Percentiles rank a stretch among this genome's conserved stretches.
Conservation (phyloP, 2,888 invertebrate genomes). For the Allygus modestus region DNA sequence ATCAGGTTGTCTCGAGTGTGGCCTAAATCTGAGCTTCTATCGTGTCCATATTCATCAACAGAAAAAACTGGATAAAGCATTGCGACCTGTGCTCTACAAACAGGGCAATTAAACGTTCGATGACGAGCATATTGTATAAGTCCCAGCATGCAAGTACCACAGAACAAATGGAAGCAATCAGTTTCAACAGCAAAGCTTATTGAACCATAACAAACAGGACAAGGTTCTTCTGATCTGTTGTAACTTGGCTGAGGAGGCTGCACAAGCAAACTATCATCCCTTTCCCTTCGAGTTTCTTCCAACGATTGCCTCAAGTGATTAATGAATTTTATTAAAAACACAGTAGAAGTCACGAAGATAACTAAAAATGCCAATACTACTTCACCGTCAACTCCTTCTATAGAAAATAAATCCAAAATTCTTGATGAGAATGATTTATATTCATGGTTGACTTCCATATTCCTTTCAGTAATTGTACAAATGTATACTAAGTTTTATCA, state of each 20-base stretch:
- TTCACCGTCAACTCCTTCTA: conserved; percentile 53
- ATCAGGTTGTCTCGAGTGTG: conserved; percentile 45
- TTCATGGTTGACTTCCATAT: neutral
- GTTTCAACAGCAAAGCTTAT: conserved; percentile 55
- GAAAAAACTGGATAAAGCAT: conserved; percentile 48
- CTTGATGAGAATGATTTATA: neutral
- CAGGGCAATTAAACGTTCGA: conserved; percentile 38
- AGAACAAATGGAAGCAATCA: conserved; percentile 56
- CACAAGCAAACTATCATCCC: conserved; percentile 16
- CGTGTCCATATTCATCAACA: conserved; percentile 26
- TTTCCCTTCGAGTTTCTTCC: conserved; percentile 25
- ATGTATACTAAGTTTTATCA: too few relatives aligned
- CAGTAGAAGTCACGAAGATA: neutral
- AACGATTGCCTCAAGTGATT: neutral
- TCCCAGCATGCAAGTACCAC: conserved; percentile 47
- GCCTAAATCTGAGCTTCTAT: conserved; percentile 6
- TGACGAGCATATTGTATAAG: conserved; percentile 53
- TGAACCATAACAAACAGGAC: conserved; percentile 33
- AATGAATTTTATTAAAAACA: neutral
- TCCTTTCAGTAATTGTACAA: neutral
- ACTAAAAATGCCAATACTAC: conserved; percentile 34
- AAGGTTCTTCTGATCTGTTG: conserved; percentile 56
- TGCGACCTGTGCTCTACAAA: conserved; percentile 30
- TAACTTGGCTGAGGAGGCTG: conserved; percentile 52
- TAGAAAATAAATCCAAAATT: conserved; percentile 34